Conservation (phyloP, 2,797 vertebrate genomes). For the Paedocypris micromegethes region DNA sequence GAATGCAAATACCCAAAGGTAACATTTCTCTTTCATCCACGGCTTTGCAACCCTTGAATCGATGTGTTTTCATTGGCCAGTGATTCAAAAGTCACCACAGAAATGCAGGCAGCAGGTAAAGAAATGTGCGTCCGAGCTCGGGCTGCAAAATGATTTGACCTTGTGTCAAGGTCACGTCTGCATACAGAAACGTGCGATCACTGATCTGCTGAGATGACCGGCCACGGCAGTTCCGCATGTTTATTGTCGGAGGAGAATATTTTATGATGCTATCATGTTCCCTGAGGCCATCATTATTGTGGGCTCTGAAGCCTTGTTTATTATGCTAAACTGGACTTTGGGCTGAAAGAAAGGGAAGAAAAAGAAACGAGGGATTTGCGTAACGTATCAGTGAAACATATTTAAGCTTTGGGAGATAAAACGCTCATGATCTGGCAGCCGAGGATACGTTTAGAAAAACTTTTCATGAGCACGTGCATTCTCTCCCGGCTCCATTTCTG, state of each 20-base stretch:
- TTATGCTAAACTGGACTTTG: neutral
- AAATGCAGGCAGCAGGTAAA: constrained; percentile 37
- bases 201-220: no score
- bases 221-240: no score
- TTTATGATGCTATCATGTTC: neutral
- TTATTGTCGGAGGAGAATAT: neutral
- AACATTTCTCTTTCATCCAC: constrained; percentile 33
- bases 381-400: neutral
- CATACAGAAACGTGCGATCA: no score
- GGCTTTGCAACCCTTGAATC: constrained; percentile 30
- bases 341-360: neutral
- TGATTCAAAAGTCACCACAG: constrained; percentile 35
- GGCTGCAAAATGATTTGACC: constrained; percentile 10
- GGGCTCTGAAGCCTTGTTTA: constrained; percentile 3
- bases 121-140: constrained; percentile 33
- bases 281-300: neutral
- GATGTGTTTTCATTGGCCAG: constrained; percentile 43
- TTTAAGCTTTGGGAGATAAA: no score
- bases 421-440: no score
- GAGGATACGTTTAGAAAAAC: no score
- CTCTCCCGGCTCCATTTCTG: neutral
- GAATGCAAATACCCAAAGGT: constrained; percentile 44
- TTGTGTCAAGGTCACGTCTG: no score
- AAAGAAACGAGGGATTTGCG: constrained; percentile 9
- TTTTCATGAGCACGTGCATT: neutral